Percentiles rank a stretch among this genome's conserved stretches.
Evolutionary conservation across 2,113 vertebrate genomes (phyloP).

Genomic region (Heterocephalus glaber): DNA sequence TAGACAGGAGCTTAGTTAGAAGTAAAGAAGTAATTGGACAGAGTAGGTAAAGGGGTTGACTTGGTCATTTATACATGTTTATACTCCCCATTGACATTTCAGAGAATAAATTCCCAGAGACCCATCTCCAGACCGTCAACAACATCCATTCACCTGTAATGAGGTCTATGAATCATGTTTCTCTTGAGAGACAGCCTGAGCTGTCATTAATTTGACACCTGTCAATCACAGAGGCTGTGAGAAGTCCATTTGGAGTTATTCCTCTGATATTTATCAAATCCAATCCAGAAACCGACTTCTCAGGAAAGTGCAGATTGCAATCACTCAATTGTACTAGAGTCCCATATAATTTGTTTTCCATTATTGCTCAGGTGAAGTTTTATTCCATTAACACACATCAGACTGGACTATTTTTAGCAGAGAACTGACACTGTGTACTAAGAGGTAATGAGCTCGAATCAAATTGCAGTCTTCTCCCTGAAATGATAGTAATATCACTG

Average conservation of each 20-base stretch:
- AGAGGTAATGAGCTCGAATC: constrained; percentile 69
- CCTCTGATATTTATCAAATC: constrained; percentile 40
- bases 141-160: constrained; percentile 55
- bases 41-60: not conserved
- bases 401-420: constrained; percentile 54
- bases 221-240: constrained; percentile 60
- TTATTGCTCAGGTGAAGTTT: constrained; percentile 70
- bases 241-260: not conserved
- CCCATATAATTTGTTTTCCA: constrained; percentile 56
- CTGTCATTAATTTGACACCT: constrained; percentile 72
- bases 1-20: not conserved
- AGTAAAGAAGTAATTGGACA: constrained; percentile 45
- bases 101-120: constrained; percentile 43
- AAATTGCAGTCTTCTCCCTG: constrained; percentile 18
- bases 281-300: not conserved
- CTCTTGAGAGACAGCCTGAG: constrained; percentile 49
- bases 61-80: constrained; percentile 10
- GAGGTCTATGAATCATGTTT: constrained; percentile 62
- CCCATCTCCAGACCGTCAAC: not conserved
- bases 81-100: constrained; percentile 29
- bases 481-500: not conserved
- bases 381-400: constrained; percentile 66
- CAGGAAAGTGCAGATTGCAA: constrained; percentile 47
- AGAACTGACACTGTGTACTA: constrained; percentile 47
- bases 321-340: not conserved